phyloP scores from a whole-genome alignment of 2,888 invertebrate genomes.

The Schizaphis graminum region DNA sequence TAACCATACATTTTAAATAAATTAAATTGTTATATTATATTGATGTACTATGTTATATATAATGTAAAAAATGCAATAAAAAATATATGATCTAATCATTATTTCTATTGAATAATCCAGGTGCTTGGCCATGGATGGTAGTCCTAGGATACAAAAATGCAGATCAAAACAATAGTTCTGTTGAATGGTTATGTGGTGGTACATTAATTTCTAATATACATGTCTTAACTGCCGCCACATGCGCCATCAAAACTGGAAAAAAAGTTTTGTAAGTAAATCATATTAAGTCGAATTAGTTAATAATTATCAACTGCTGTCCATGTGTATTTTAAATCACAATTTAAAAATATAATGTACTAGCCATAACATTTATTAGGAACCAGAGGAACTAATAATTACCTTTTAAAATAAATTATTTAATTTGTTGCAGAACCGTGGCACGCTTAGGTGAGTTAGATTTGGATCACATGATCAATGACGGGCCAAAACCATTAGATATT shows the following conservation, averaged over 20 bases:
- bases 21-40: not conserved
- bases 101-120: not conserved
- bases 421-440: slow-evolving; percentile 59
- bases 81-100: not conserved
- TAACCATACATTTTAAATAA: not conserved
- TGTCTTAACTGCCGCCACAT: not conserved
- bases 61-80: not conserved
- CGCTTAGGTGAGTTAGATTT: slow-evolving; percentile 67
- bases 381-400: not conserved
- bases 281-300: not conserved
- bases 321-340: not conserved
- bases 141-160: slow-evolving; percentile 73
- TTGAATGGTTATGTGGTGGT: slow-evolving; percentile 71
- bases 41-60: not conserved
- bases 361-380: not conserved
- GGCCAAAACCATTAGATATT: slow-evolving; percentile 65
- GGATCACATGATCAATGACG: slow-evolving; percentile 60
- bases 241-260: not conserved
- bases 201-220: slow-evolving; percentile 70
- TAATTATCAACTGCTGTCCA: not conserved
- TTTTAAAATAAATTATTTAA: not conserved
- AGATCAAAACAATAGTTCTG: slow-evolving; percentile 66
- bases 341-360: not conserved
- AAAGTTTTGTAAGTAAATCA: not conserved
- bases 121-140: slow-evolving; percentile 37